These are phyloP conservation scores for Ispidina picta DNA, from an alignment of 2,797 vertebrate species.

Conservation along the genomic window DNA sequence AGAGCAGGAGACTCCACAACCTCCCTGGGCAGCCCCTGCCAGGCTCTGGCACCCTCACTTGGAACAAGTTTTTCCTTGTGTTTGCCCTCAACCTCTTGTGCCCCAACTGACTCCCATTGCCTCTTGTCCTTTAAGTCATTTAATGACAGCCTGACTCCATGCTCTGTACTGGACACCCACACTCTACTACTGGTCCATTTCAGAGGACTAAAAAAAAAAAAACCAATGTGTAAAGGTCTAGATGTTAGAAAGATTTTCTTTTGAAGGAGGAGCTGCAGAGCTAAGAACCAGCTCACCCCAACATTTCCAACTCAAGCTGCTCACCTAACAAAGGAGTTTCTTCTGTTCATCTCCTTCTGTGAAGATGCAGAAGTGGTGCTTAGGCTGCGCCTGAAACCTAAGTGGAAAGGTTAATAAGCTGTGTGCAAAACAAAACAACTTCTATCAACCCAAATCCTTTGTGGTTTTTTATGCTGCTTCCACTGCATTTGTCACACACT, in stretches of 20 bases:
- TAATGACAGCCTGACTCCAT: not conserved
- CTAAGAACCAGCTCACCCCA: not conserved
- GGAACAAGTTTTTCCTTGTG: too few species aligned
- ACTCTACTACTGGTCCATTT: not conserved
- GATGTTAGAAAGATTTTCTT: not conserved
- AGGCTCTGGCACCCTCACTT: too few species aligned
- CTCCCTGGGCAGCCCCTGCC: too few species aligned
- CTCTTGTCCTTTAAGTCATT: too few species aligned
- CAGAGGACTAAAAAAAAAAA: not conserved
- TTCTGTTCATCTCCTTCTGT: conserved; percentile 86
- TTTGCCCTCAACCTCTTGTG: too few species aligned
- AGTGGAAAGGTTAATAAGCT: not conserved
- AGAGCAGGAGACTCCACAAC: too few species aligned
- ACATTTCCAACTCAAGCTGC: not conserved
- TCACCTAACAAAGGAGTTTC: conserved; percentile 87
- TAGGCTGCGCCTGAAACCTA: conserved; percentile 91
- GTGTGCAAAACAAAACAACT: not conserved
- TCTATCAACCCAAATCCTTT: not conserved
- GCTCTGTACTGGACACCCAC: not conserved
- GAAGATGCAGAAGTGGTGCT: conserved; percentile 89
- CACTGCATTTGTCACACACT: not conserved
- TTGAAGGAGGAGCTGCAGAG: not conserved
- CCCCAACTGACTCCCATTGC: too few species aligned
- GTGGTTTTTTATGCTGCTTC: not conserved
- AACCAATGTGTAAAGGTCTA: not conserved